Evolutionary conservation across 2,113 vertebrate genomes (phyloP), one percentile per base, ranked within the genome.

Genomic region (Zosterops pallidus): DNA sequence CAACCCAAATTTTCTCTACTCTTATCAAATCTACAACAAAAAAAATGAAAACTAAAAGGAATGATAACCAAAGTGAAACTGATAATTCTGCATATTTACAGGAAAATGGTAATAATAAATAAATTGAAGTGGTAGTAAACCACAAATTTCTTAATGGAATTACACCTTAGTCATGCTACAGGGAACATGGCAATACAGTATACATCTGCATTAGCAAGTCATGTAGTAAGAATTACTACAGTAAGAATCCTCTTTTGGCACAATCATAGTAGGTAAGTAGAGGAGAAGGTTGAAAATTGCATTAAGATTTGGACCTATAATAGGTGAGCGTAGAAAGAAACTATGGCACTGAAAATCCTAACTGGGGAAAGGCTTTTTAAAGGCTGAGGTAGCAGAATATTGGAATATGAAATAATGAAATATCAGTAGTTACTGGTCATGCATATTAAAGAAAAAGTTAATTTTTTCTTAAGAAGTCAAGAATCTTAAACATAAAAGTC

Each of bases 361-460:
- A 50, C 4, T 4, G 18, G 3, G 3, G 26, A 39, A 75, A 83
- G 12, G 2, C 2, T 41, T 75, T 70, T 71, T 39, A 29, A 29
- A 83, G 63, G 6, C 9, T 33, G 14, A 59, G 13, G 29, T 26
- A 70, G 18, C 18, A 71, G 21, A 41, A 67, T 31, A 76, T 13
- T 53, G 28, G 23, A 53, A 13, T 37, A 33, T 1, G 4, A 50
- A 83, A 80, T 49, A 56, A 67, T 53, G 3, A 79, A 71, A 39
- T 57, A 47, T 67, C 22, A 17, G 9, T 21, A 70, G 20, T 4
- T 25, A 49, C 2, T 1, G 0, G 21, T 46, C 6, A 12, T 80
- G 19, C 1, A 23, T 31, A 67, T 37, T 76, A 25, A 86, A 72
- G 19, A 29, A 86, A 76, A 83, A 70, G 1, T 18, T 15, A 20